A percentile compares a stretch with the other conserved stretches of the same genome.
Conservation (phyloP, 1,140 invertebrate genomes). For the Rhyzopertha dominica region DNA sequence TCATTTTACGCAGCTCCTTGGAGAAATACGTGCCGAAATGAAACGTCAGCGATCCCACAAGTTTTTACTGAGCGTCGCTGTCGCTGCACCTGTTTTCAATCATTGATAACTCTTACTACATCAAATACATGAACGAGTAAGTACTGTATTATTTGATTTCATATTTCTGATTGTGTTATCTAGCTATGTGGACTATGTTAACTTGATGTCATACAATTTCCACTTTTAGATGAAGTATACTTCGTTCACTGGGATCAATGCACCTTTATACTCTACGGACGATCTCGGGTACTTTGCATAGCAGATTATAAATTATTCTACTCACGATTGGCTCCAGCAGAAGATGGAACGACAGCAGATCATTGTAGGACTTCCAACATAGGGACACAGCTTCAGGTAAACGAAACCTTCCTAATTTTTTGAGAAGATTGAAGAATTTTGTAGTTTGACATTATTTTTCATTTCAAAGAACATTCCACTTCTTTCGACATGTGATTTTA, state of each 20-base stretch:
- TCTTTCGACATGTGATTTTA: no score
- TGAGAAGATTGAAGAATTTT: no score
- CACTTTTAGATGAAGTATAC: slow-evolving; percentile 71
- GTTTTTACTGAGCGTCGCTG: slow-evolving; percentile 67
- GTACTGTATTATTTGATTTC: slow-evolving; percentile 17
- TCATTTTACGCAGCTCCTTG: slow-evolving; percentile 66
- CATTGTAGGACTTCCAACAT: slow-evolving; percentile 83
- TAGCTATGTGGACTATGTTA: slow-evolving; percentile 76
- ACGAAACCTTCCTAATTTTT: no score
- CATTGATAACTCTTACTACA: slow-evolving; percentile 68
- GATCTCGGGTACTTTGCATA: slow-evolving; percentile 65
- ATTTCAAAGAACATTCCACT: no score
- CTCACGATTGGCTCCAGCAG: slow-evolving; percentile 70
- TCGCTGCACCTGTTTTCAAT: slow-evolving; percentile 69
- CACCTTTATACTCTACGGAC: slow-evolving; percentile 62
- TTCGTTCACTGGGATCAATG: slow-evolving; percentile 78
- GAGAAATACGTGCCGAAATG: slow-evolving; percentile 63
- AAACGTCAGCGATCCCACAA: slow-evolving; percentile 50
- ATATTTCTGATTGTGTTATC: no score
- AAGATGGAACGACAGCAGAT: slow-evolving; percentile 81
- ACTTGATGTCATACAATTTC: slow-evolving; percentile 87
- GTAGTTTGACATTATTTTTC: no score
- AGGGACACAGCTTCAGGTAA: slow-evolving; percentile 76
- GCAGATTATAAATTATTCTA: slow-evolving; percentile 79
- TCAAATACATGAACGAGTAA: slow-evolving; percentile 69